Percentiles rank a stretch among this genome's conserved stretches.
These are phyloP conservation scores for Luidia sarsii DNA, from an alignment of 53 echinoderm and acorn worm genomes.

Conservation along the genomic window DNA sequence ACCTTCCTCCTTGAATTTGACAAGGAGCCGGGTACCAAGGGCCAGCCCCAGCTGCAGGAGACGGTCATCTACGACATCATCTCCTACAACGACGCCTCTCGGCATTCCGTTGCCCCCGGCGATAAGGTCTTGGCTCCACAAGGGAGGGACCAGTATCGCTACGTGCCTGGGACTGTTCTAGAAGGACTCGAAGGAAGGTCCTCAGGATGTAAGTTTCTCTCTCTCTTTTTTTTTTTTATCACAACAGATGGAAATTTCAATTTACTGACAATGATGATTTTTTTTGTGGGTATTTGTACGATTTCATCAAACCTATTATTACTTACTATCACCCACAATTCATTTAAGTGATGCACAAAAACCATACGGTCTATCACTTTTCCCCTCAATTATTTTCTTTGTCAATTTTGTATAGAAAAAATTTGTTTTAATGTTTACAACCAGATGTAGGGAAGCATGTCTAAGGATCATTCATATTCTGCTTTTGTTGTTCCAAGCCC, in stretches of 20 bases:
- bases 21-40: conserved; percentile 79
- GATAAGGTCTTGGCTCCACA: conserved; percentile 90
- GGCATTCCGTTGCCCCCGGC: conserved; percentile 86
- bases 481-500: no score
- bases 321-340: not conserved
- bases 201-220: conserved; percentile 81
- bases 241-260: no score
- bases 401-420: no score
- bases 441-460: no score
- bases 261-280: no score
- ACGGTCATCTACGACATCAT: conserved; percentile 88
- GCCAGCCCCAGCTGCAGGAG: conserved; percentile 81
- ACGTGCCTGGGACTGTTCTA: conserved; percentile 83
- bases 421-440: no score
- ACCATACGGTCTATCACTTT: no score
- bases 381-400: no score
- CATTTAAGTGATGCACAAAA: no score
- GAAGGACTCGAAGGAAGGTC: conserved; percentile 91
- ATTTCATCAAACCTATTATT: not conserved
- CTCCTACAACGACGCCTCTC: conserved; percentile 76
- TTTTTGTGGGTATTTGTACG: no score
- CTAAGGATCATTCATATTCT: no score
- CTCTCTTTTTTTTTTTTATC: no score
- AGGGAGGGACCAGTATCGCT: conserved; percentile 74
- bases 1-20: conserved; percentile 88